A percentile compares a stretch with the other conserved stretches of the same genome.
phyloP scores from a whole-genome alignment of 1,140 invertebrate genomes.

The Chironomus striatipennis region DNA sequence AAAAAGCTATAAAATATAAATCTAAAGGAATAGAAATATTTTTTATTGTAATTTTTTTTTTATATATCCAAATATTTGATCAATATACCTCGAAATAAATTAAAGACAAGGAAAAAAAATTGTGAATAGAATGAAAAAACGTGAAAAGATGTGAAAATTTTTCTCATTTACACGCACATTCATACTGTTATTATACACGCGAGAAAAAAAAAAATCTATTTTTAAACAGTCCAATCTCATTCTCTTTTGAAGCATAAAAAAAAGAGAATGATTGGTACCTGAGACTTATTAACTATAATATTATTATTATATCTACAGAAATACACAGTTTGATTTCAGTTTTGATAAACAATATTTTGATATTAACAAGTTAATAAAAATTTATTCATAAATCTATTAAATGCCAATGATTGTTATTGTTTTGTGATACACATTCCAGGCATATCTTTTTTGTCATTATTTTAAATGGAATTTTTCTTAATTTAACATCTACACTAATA shows the following conservation, averaged over 20 bases:
- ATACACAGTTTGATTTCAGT: background rate
- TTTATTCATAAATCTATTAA: background rate
- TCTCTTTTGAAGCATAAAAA: background rate
- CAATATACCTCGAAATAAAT: no score
- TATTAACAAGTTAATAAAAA: background rate
- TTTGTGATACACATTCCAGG: background rate
- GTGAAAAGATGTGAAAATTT: background rate
- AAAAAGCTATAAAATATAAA: no score
- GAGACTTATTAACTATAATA: background rate
- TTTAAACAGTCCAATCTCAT: background rate
- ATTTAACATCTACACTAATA: background rate
- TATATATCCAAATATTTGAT: no score
- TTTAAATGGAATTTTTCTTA: background rate
- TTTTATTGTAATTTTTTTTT: no score
- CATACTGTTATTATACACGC: no score
- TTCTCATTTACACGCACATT: background rate
- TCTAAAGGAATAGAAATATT: no score
- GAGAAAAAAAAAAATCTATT: background rate
- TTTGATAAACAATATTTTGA: background rate
- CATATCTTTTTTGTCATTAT: background rate
- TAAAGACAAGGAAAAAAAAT: no score
- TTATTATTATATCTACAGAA: background rate
- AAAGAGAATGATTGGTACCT: background rate
- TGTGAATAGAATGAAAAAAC: background rate
- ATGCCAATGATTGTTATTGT: background rate